phyloP scores from a whole-genome alignment of 2,113 vertebrate species.

The Nematolebias whitei region DNA sequence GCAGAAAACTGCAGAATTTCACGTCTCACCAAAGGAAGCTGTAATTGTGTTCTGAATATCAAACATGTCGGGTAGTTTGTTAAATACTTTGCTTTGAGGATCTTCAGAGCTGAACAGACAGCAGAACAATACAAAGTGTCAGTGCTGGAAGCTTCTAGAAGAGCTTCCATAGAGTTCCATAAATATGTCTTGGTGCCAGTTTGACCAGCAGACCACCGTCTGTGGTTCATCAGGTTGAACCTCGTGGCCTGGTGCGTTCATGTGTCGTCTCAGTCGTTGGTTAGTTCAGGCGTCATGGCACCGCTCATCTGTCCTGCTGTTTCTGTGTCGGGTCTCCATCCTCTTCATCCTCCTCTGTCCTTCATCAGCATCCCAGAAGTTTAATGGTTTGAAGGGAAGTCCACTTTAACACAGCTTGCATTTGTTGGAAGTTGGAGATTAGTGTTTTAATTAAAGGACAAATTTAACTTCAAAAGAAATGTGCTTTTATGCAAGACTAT shows the following conservation, averaged over 20 bases:
- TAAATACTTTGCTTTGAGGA: slow-evolving; percentile 38
- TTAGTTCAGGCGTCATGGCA: slow-evolving; percentile 40
- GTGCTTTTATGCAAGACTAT: background rate
- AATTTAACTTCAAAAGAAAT: background rate
- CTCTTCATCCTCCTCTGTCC: background rate
- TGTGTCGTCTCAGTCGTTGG: slow-evolving; percentile 38
- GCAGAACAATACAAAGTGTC: slow-evolving; percentile 17
- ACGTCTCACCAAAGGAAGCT: slow-evolving; percentile 12
- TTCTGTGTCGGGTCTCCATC: background rate
- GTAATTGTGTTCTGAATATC: slow-evolving; percentile 40
- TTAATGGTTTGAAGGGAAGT: background rate
- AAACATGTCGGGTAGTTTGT: slow-evolving; percentile 28
- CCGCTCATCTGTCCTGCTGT: slow-evolving; percentile 26
- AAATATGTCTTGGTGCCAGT: slow-evolving; percentile 36
- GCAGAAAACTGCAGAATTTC: slow-evolving; percentile 16
- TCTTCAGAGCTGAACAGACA: slow-evolving; percentile 25
- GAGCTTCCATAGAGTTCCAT: slow-evolving; percentile 1
- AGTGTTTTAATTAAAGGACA: background rate
- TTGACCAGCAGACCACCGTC: slow-evolving; percentile 13
- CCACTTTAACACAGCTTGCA: background rate
- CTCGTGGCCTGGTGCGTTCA: slow-evolving; percentile 34
- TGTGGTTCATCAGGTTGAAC: slow-evolving; percentile 8
- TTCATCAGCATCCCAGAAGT: background rate
- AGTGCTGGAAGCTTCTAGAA: slow-evolving; percentile 37
- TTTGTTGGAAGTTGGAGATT: background rate